These are phyloP conservation scores for Chaenogobius annularis DNA, from an alignment of 2,113 vertebrate genomes.

Conservation along the genomic window DNA sequence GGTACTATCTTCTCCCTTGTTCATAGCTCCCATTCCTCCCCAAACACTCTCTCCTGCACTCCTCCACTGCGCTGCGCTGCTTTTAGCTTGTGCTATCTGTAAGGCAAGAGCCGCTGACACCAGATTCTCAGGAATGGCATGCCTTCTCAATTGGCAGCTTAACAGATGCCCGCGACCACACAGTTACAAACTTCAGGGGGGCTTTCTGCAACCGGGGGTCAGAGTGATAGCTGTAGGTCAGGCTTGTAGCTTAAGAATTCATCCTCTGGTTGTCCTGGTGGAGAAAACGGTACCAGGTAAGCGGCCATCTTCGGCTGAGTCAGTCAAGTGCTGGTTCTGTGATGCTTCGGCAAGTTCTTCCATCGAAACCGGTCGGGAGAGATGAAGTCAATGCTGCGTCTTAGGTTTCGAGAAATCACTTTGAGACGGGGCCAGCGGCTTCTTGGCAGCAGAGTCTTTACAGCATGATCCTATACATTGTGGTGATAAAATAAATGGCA, in stretches of 20 bases:
- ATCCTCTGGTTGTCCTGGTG: not conserved
- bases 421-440: conserved; percentile 28
- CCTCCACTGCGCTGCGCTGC: conserved; percentile 34
- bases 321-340: conserved; percentile 10
- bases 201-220: conserved; percentile 28
- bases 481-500: not conserved
- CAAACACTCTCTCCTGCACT: conserved; percentile 5
- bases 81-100: conserved; percentile 72
- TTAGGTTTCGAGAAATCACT: conserved; percentile 51
- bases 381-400: conserved; percentile 48
- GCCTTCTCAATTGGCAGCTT: conserved; percentile 63
- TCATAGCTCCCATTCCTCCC: conserved; percentile 31
- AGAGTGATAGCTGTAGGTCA: conserved; percentile 27
- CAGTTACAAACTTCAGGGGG: conserved; percentile 42
- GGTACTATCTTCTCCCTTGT: conserved; percentile 12
- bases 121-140: conserved; percentile 72
- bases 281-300: not conserved
- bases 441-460: conserved; percentile 27
- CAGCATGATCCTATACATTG: not conserved
- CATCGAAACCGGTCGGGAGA: conserved; percentile 14
- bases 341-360: conserved; percentile 1
- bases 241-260: conserved; percentile 17
- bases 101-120: conserved; percentile 73
- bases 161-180: conserved; percentile 40
- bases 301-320: conserved; percentile 6